These are phyloP conservation scores for Varanus komodoensis DNA, from an alignment of 2,113 vertebrate species.

Conservation along the genomic window DNA sequence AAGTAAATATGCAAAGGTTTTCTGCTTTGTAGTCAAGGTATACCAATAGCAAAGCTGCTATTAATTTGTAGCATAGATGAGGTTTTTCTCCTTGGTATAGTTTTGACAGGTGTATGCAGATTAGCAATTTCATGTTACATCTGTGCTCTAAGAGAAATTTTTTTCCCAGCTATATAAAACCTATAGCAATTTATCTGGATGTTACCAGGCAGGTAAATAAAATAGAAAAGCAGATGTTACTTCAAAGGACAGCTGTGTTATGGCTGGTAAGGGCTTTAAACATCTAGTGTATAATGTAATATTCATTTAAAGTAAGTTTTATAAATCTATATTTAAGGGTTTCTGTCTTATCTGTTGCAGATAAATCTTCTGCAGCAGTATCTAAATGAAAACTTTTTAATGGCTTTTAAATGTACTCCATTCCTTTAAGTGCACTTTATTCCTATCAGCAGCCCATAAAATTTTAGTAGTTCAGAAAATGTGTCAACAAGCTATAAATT, in stretches of 20 bases:
- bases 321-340: constrained; percentile 41
- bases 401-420: not conserved
- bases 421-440: not conserved
- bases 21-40: not conserved
- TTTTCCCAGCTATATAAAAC: constrained; percentile 23
- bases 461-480: constrained; percentile 51
- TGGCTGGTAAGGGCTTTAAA: constrained; percentile 49
- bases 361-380: constrained; percentile 51
- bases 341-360: constrained; percentile 52
- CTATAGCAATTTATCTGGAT: constrained; percentile 61
- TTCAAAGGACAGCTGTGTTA: constrained; percentile 63
- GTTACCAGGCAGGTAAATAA: constrained; percentile 62
- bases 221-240: constrained; percentile 61
- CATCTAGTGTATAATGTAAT: constrained; percentile 53
- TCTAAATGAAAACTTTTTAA: constrained; percentile 44
- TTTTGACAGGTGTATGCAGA: constrained; percentile 13
- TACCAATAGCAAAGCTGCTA: not conserved
- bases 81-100: not conserved
- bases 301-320: constrained; percentile 52
- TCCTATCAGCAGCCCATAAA: constrained; percentile 37
- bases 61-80: constrained; percentile 23
- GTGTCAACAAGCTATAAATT: constrained; percentile 40
- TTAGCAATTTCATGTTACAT: constrained; percentile 14
- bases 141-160: constrained; percentile 41
- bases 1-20: not conserved